Evolutionary conservation across 2,888 invertebrate genomes (phyloP).

Genomic region (Ellobium chinense): DNA sequence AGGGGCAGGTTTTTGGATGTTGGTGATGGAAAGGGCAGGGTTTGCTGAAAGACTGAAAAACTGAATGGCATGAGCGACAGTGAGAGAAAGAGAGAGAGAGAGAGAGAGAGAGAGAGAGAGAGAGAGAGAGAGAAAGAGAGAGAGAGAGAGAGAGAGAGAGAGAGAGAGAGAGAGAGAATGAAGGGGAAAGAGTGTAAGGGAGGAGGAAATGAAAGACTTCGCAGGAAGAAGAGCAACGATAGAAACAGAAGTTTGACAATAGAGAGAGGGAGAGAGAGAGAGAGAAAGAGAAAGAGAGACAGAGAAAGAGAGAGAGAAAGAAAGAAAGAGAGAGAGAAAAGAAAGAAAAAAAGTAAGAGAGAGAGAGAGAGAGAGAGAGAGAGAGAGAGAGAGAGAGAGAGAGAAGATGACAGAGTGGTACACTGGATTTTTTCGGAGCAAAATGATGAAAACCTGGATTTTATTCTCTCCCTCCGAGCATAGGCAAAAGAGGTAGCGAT

Average conservation of each 20-base stretch:
- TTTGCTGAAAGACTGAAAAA: background rate
- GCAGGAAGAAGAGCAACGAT: background rate
- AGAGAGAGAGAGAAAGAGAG: conserved; percentile 5
- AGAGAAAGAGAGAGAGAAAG: background rate
- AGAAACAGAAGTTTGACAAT: background rate
- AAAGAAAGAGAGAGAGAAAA: background rate
- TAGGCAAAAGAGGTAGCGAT: too few relatives aligned
- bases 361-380: background rate
- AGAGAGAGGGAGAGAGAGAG: background rate
- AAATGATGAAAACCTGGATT: too few relatives aligned
- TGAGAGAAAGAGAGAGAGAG: conserved; percentile 16
- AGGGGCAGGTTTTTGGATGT: too few relatives aligned
- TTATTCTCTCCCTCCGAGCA: too few relatives aligned
- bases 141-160: background rate
- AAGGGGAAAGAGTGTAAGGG: conserved; percentile 14
- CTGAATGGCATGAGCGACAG: background rate
- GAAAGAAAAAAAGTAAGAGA: background rate
- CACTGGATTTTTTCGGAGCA: too few relatives aligned
- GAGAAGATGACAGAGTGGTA: background rate
- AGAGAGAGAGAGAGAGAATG: conserved; percentile 17
- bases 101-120: conserved; percentile 8
- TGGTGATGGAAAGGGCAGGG: too few relatives aligned
- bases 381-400: background rate
- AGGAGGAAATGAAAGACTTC: background rate
- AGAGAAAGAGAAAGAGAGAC: background rate